Evolutionary conservation across 1,140 invertebrate genomes (phyloP), one percentile per base, ranked within the genome.

Genomic region (Drosophila sturtevanti): DNA sequence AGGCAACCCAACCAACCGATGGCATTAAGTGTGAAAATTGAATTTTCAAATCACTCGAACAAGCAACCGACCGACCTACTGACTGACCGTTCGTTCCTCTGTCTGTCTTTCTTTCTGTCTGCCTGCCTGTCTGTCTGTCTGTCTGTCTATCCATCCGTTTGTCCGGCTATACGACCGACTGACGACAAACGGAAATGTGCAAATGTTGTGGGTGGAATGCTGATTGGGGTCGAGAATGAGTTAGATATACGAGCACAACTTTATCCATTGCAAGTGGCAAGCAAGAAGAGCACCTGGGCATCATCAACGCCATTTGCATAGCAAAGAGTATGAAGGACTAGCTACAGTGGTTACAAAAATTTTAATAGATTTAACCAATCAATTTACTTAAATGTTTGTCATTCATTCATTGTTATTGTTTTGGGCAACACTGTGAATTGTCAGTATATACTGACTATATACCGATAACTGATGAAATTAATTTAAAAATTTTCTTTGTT

Each of bases 1-100:
- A 44, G n/a, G 38, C 4, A 18, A n/a, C n/a, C n/a, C 44, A 44
- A 71, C 64, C 51, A 70, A 69, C 75, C 80, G 82, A 72, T 79
- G 79, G 82, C 82, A 86, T 79, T 86, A 87, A 87, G 82, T 86
- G 82, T 86, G 82, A 86, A 86, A 86, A 86, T 86, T 86, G 82
- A 86, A 86, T 86, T 86, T 86, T 71, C 79, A 87, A 87, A 86
- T 86, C 82, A 86, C 82, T 86, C 75, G 65, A 77, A 85, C 59
- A 78, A 76, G 74, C 24, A 18, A 1, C 34, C 11, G 12, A 1
- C 34, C 34, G 1, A 12, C 34, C 34, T 3, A 12, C 34, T 11
- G 3, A 11, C 34, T 5, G 10, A 2, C 34, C 34, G 34, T 31
- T 1, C 7, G 14, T 16, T 14, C n/a, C n/a, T 41, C 38, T 41